Evolutionary conservation across 2,888 invertebrate species (phyloP), one percentile per base, ranked within the genome.

Genomic region (Drosophila fulvimacula): DNA sequence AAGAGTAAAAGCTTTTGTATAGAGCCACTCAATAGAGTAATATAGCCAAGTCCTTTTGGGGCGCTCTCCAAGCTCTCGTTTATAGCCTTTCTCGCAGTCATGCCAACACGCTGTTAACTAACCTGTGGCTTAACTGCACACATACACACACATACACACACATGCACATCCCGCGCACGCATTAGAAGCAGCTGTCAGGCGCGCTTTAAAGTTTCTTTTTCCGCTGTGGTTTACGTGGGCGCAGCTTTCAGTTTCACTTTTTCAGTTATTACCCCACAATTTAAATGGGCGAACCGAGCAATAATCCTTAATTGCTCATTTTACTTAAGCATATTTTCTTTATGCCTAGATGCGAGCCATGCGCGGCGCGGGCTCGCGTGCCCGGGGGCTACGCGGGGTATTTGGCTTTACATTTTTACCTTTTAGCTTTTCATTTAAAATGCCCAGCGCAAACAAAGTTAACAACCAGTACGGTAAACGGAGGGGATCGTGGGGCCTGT

Each of bases 261-360:
- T 73, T 61, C 63, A 64, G 64, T 76, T 80, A 76, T 69, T 72
- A 57, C 72, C 71, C 69, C 79, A 86, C 81, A 86, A 79, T 86
- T 84, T 81, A 82, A 84, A 86, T 76, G 83, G 83, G 65, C 79
- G 80, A 76, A 73, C 86, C 81, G 69, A 82, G 86, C 74, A 83
- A 86, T 86, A 84, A 84, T 86, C 84, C 84, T 85, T 86, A 86
- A 84, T 84, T 84, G 84, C 84, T 84, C 86, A 84, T 84, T 84
- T 84, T 81, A 82, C 86, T 77, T 81, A 73, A 81, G 82, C 82
- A 85, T 81, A 83, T 81, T 81, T 79, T 78, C 81, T 81, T 81
- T 63, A 58, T 52, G 63, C 66, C 69, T 60, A 56, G 48, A 42
- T 30, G 55, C 32, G 41, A 27, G 55, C 11, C 51, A 3, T n/a